Percentiles rank a stretch among this genome's conserved stretches.
Conservation (phyloP, 2,113 vertebrate species). For the Colius striatus region DNA sequence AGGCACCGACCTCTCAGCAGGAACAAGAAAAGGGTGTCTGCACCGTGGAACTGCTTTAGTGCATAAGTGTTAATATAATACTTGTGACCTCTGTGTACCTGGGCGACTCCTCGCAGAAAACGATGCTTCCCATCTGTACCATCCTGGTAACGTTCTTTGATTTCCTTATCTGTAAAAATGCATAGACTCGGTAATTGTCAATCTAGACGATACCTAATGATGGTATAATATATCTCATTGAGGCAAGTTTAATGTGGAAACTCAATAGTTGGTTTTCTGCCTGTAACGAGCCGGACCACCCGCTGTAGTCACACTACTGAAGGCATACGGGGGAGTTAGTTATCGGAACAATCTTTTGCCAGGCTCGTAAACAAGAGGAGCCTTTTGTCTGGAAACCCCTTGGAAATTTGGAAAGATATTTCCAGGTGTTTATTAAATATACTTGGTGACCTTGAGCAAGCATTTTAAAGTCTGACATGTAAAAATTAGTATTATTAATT, state of each 20-base stretch:
- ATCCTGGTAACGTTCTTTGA: background rate
- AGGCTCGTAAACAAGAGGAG: background rate
- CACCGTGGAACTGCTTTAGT: fast-evolving
- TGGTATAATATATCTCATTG: background rate
- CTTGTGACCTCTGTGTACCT: background rate
- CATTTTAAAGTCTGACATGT: background rate
- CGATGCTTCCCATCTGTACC: too few relatives aligned
- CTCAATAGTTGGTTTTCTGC: background rate
- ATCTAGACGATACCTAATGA: background rate
- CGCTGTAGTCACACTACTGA: background rate
- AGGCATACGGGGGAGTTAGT: background rate
- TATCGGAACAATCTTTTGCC: background rate
- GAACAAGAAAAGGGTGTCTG: background rate
- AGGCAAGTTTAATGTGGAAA: background rate
- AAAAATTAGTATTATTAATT: background rate
- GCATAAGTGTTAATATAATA: background rate
- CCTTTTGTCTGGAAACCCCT: background rate
- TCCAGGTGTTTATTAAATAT: background rate
- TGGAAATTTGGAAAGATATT: background rate
- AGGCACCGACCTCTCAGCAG: background rate
- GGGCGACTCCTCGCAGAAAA: background rate
- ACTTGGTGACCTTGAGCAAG: background rate
- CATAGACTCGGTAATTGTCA: background rate
- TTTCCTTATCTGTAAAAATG: background rate
- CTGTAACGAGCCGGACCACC: background rate